Conservation (phyloP, 30 jellyfish, hydroid and myxozoan species). For the Aurelia sp. region DNA sequence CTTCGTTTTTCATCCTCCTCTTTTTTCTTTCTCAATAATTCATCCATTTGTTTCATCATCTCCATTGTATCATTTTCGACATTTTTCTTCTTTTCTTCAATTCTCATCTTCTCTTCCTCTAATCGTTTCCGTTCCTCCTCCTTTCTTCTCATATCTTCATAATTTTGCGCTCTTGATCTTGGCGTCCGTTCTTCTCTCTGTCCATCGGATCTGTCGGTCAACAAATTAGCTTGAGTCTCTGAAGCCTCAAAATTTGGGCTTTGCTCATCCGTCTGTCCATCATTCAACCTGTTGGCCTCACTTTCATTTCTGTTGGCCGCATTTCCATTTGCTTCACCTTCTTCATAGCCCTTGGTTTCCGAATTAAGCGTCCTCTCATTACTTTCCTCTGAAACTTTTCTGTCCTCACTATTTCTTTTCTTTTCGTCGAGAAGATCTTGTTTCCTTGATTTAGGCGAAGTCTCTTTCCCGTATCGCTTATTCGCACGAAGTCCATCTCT, state of each 20-base stretch:
- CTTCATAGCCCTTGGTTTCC: too few relatives aligned
- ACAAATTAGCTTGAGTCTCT: too few relatives aligned
- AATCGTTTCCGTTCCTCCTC: constrained; percentile 32
- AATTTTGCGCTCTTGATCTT: constrained; percentile 12
- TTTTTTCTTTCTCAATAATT: constrained; percentile 57
- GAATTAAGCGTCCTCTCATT: not conserved
- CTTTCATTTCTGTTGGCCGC: too few relatives aligned
- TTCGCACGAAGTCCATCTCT: constrained; percentile 7
- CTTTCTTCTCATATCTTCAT: constrained; percentile 18
- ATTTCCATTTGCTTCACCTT: too few relatives aligned
- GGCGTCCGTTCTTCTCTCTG: not conserved
- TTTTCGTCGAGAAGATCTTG: constrained; percentile 12
- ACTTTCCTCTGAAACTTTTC: constrained; percentile 20
- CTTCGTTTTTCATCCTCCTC: constrained; percentile 65
- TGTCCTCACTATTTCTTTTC: constrained; percentile 23
- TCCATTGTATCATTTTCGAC: constrained; percentile 50
- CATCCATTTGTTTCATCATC: constrained; percentile 82
- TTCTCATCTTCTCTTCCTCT: constrained; percentile 44
- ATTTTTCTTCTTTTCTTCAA: constrained; percentile 69
- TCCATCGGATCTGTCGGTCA: too few relatives aligned
- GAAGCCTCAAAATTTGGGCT: too few relatives aligned
- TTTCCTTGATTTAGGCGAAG: constrained; percentile 7
- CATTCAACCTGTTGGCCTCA: too few relatives aligned
- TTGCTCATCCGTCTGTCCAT: too few relatives aligned
- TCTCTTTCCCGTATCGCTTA: constrained; percentile 22